Conservation (phyloP, 2,113 vertebrate species). For the Apodemus speciosus region DNA sequence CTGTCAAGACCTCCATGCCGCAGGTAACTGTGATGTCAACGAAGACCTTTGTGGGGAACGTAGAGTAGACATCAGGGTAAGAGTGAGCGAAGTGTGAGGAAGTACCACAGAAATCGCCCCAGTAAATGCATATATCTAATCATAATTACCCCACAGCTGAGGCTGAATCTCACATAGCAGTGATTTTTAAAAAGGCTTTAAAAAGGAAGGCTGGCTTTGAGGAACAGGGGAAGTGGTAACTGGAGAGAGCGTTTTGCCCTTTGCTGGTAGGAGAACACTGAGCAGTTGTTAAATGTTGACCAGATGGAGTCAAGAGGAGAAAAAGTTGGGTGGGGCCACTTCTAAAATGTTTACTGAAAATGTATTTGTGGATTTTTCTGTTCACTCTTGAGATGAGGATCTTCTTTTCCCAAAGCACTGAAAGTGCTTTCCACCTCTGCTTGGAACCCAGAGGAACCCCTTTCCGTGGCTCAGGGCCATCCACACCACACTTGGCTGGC, state of each 20-base stretch:
- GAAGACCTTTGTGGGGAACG: background rate
- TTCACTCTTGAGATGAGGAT: constrained; percentile 32
- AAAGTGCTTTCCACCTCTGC: background rate
- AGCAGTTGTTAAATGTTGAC: constrained; percentile 17
- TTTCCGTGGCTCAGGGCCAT: background rate
- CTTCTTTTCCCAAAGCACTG: constrained; percentile 40
- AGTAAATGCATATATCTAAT: background rate
- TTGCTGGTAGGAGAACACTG: background rate
- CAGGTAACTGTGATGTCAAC: background rate
- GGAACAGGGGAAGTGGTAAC: background rate
- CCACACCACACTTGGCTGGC: background rate
- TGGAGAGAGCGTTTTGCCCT: background rate
- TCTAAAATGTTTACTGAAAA: constrained; percentile 46
- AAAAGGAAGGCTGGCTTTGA: background rate
- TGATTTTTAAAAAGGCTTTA: background rate
- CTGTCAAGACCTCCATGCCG: background rate
- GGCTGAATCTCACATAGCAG: background rate
- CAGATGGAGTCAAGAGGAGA: background rate
- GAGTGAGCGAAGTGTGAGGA: background rate
- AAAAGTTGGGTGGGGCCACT: constrained; percentile 35
- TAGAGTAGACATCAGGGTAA: background rate
- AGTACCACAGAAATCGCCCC: background rate
- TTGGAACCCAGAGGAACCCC: background rate
- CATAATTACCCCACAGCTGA: background rate
- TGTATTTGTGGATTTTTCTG: background rate